These are phyloP conservation scores for Apamea sordens DNA, from an alignment of 2,888 invertebrate species.

Conservation along the genomic window DNA sequence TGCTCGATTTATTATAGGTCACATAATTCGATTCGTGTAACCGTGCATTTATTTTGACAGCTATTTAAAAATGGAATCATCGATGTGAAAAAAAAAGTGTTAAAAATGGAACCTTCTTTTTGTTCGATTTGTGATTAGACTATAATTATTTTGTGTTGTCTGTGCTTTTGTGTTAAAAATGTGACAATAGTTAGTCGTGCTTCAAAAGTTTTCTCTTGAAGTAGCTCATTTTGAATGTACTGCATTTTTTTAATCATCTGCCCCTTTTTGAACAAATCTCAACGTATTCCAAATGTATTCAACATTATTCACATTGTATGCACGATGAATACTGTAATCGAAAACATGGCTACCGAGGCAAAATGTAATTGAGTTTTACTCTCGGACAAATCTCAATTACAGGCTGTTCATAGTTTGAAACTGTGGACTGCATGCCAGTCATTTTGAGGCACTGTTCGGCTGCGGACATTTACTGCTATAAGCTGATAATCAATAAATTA, in stretches of 20 bases:
- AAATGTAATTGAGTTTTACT: constrained; percentile 35
- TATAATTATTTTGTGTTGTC: not conserved
- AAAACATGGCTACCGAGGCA: constrained; percentile 39
- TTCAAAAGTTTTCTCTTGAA: not conserved
- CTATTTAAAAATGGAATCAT: constrained; percentile 36
- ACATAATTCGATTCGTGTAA: constrained; percentile 36
- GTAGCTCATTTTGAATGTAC: not conserved
- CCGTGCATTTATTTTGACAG: constrained; percentile 18
- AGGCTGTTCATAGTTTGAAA: constrained; percentile 25
- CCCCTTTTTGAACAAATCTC: constrained; percentile 4
- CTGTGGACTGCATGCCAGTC: not conserved
- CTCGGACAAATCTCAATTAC: constrained; percentile 26
- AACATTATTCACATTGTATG: constrained; percentile 21
- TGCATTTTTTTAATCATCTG: not conserved
- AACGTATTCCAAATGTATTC: constrained; percentile 20
- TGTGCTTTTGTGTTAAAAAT: not conserved
- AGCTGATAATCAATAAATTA: not conserved
- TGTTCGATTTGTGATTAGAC: not conserved
- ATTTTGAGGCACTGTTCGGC: not conserved
- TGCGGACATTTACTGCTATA: not conserved
- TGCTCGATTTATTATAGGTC: constrained; percentile 30
- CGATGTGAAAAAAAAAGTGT: constrained; percentile 1
- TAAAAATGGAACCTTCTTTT: constrained; percentile 6
- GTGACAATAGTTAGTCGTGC: not conserved
- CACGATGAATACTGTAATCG: constrained; percentile 9